A percentile compares a stretch with the other conserved stretches of the same genome.
phyloP scores from a whole-genome alignment of 1,140 invertebrate species.

The Zaprionus gabonicus region DNA sequence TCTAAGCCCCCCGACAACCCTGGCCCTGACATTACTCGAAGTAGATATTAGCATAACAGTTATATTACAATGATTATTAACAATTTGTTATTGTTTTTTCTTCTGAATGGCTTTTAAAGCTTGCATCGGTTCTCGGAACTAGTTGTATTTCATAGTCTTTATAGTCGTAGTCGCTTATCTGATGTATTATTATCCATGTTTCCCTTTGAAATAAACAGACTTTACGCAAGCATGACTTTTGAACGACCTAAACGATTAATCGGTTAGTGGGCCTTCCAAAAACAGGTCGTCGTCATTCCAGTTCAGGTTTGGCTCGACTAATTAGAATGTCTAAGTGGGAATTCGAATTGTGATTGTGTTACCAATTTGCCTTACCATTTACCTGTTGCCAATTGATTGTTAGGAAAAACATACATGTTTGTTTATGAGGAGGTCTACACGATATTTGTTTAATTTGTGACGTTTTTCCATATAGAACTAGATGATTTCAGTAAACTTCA shows the following conservation, averaged over 20 bases:
- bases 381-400: conserved; percentile 10
- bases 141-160: conserved; percentile 38
- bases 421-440: conserved; percentile 24
- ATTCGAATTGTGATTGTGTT: neutral
- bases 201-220: conserved; percentile 22
- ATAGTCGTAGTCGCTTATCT: conserved; percentile 21
- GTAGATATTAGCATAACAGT: conserved; percentile 28
- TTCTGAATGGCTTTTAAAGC: conserved; percentile 56
- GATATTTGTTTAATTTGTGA: conserved; percentile 46
- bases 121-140: conserved; percentile 63
- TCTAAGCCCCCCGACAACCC: conserved; percentile 17
- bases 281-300: neutral
- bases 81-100: conserved; percentile 46
- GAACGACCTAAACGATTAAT: neutral
- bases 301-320: neutral
- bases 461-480: conserved; percentile 25
- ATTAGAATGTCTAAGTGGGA: neutral
- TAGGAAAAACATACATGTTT: conserved; percentile 5
- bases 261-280: neutral
- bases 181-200: conserved; percentile 22
- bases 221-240: conserved; percentile 6
- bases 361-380: neutral
- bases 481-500: conserved; percentile 25
- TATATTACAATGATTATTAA: conserved; percentile 28
- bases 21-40: conserved; percentile 54